Conservation (phyloP, 2,888 invertebrate species). For the Chymomyza procnemis region DNA sequence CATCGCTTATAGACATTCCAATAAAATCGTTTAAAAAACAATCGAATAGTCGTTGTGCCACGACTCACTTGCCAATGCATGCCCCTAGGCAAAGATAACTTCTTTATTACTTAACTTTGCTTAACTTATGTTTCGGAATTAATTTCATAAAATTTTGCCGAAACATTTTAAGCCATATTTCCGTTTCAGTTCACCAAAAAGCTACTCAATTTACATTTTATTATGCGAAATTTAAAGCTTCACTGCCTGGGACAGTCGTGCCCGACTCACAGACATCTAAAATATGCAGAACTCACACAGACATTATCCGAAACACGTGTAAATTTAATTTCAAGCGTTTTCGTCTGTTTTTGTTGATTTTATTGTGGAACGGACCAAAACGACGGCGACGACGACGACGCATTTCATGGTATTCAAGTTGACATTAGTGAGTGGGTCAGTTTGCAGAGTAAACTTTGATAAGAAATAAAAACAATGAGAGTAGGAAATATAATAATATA, state of each 20-base stretch:
- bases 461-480: neutral
- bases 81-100: no score
- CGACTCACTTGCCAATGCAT: no score
- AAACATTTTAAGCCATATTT: no score
- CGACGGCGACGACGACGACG: no score
- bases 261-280: neutral
- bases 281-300: neutral
- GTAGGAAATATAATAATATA: neutral
- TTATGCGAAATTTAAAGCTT: neutral
- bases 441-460: conserved; percentile 35
- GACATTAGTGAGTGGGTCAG: conserved; percentile 29
- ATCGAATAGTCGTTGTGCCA: no score
- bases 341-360: neutral
- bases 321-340: conserved; percentile 5
- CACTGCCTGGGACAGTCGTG: neutral
- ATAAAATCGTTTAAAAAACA: no score
- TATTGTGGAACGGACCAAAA: no score
- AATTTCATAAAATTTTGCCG: no score
- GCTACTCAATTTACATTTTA: conserved; percentile 29
- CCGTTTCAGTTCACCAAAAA: neutral
- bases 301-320: conserved; percentile 9
- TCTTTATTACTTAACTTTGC: no score
- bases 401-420: neutral
- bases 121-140: no score
- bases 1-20: no score